Evolutionary conservation across 2,797 vertebrate species (phyloP).

Genomic region (Crypturellus tataupa): DNA sequence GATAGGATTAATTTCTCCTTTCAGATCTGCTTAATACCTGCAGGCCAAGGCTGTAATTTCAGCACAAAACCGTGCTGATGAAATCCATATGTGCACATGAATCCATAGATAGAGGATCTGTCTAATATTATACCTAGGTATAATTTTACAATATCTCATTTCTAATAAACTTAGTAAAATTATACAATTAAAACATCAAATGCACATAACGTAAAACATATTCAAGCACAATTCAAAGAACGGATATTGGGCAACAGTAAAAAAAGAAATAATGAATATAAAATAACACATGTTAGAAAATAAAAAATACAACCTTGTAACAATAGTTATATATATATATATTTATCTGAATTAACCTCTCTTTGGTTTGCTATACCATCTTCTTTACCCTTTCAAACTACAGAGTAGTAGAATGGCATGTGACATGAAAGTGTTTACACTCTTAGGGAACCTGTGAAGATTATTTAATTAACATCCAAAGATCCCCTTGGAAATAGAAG

Average conservation of each 20-base stretch:
- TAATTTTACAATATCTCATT: not conserved
- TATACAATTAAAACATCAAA: not conserved
- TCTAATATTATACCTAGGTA: not conserved
- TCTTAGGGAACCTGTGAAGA: not conserved
- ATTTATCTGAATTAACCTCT: not conserved
- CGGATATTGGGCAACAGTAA: not conserved
- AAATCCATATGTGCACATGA: not conserved
- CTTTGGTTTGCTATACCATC: not conserved
- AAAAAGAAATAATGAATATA: not conserved
- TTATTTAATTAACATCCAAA: not conserved
- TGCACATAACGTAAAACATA: not conserved
- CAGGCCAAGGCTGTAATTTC: not conserved
- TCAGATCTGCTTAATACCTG: not conserved
- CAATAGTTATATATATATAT: too few relatives aligned
- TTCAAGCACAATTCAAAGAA: not conserved
- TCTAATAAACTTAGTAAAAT: not conserved
- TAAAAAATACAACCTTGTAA: not conserved
- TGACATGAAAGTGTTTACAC: not conserved
- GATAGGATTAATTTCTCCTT: not conserved
- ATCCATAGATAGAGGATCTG: not conserved
- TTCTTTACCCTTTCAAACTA: not conserved
- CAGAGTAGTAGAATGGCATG: too few relatives aligned
- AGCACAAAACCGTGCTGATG: rapidly evolving
- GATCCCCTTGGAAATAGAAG: not conserved
- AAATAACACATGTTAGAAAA: not conserved